These are phyloP conservation scores for Unio pictorum DNA, from an alignment of 2,888 invertebrate genomes.

Conservation along the genomic window DNA sequence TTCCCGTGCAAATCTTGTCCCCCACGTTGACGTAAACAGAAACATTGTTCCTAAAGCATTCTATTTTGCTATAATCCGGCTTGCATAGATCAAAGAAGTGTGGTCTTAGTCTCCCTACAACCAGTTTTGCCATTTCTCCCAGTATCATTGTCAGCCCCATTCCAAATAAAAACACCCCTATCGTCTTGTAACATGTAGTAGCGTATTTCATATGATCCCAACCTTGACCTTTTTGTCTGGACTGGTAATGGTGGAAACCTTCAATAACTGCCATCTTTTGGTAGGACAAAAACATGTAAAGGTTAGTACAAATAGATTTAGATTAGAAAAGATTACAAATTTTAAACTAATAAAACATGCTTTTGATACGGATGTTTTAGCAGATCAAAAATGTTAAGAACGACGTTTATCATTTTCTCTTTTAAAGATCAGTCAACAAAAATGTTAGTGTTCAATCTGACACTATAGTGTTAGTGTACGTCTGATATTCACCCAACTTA, in stretches of 20 bases:
- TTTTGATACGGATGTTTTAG: too few species aligned
- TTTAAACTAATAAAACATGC: too few species aligned
- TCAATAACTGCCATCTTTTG: background rate
- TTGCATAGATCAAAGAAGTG: conserved; percentile 92
- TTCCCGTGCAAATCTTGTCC: conserved; percentile 47
- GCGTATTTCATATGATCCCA: background rate
- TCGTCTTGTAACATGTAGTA: background rate
- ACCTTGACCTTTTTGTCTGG: background rate
- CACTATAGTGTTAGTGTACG: too few species aligned
- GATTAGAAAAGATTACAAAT: too few species aligned
- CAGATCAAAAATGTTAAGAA: too few species aligned
- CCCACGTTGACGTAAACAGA: conserved; percentile 21
- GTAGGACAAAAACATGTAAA: background rate
- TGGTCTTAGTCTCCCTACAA: conserved; percentile 91
- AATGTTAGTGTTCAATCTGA: too few species aligned
- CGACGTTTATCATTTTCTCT: too few species aligned
- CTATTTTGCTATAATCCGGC: conserved; percentile 73
- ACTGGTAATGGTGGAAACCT: background rate
- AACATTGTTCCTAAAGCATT: conserved; percentile 1
- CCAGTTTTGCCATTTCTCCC: conserved; percentile 94
- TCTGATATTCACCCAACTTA: too few species aligned
- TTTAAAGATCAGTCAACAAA: too few species aligned
- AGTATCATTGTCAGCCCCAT: conserved; percentile 86
- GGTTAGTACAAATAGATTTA: too few species aligned
- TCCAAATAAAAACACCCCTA: conserved; percentile 82